A percentile compares a stretch with the other conserved stretches of the same genome.
Conservation (phyloP, 2,113 vertebrate genomes). For the Psophia crepitans region DNA sequence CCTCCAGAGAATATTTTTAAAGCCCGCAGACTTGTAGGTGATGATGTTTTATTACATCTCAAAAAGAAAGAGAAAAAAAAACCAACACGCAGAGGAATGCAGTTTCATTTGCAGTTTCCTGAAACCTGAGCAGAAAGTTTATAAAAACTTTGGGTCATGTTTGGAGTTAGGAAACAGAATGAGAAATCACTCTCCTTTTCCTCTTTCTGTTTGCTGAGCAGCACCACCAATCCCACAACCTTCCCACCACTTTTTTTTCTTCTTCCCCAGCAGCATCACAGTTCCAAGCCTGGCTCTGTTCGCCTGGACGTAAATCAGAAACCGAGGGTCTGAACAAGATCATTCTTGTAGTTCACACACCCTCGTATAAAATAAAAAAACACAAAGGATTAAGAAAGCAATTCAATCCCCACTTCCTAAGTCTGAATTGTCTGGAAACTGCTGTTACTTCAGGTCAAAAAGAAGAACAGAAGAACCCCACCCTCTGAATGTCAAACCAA, state of each 20-base stretch:
- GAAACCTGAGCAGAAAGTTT: conserved; percentile 67
- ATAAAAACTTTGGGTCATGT: conserved; percentile 54
- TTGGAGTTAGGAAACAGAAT: conserved; percentile 57
- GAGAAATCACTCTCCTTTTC: conserved; percentile 32
- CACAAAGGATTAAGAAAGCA: conserved; percentile 16
- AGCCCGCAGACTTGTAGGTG: conserved; percentile 40
- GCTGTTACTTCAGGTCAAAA: neutral
- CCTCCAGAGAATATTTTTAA: conserved; percentile 9
- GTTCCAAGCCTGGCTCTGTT: neutral
- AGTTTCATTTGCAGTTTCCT: conserved; percentile 67
- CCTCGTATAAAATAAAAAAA: neutral
- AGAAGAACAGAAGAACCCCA: neutral
- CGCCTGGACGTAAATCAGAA: neutral
- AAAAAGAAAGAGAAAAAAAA: neutral
- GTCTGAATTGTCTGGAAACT: neutral
- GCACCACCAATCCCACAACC: conserved; percentile 28
- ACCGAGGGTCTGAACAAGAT: conserved; percentile 24
- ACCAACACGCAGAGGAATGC: conserved; percentile 33
- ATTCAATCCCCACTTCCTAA: conserved; percentile 19
- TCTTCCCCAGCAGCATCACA: neutral
- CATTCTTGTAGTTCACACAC: conserved; percentile 48
- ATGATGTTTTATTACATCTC: conserved; percentile 58
- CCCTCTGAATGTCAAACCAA: neutral
- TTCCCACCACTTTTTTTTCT: neutral
- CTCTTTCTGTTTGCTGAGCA: conserved; percentile 57